phyloP scores from a whole-genome alignment of 2,888 invertebrate species.

The Acronicta aceris region DNA sequence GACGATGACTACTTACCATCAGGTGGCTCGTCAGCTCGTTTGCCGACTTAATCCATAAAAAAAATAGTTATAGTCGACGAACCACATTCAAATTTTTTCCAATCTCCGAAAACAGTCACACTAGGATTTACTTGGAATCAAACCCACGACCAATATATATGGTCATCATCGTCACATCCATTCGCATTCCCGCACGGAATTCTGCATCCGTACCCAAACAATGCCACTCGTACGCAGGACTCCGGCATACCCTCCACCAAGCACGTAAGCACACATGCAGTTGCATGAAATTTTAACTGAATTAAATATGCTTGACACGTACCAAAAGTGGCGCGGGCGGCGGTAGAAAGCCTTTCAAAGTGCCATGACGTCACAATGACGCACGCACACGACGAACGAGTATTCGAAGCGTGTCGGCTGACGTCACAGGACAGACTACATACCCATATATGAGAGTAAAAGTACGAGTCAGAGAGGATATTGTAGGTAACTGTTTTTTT shows the following conservation, averaged over 20 bases:
- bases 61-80: too few relatives aligned
- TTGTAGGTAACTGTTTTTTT: neutral
- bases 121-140: too few relatives aligned
- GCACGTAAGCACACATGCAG: slow-evolving; percentile 25
- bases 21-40: too few relatives aligned
- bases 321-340: slow-evolving; percentile 40
- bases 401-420: slow-evolving; percentile 73
- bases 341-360: slow-evolving; percentile 48
- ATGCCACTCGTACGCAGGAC: slow-evolving; percentile 6
- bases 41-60: too few relatives aligned
- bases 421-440: slow-evolving; percentile 66
- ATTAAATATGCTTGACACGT: slow-evolving; percentile 21
- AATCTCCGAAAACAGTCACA: too few relatives aligned
- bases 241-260: slow-evolving; percentile 9
- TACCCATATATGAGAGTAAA: neutral
- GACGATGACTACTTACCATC: too few relatives aligned
- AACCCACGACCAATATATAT: too few relatives aligned
- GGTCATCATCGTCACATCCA: neutral
- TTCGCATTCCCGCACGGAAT: too few relatives aligned
- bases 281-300: slow-evolving; percentile 11
- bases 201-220: slow-evolving; percentile 17
- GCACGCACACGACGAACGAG: slow-evolving; percentile 71
- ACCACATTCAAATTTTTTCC: too few relatives aligned
- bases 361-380: slow-evolving; percentile 75
- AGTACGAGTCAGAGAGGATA: neutral